These are phyloP conservation scores for Cotesia vestalis DNA, from an alignment of 1,140 invertebrate genomes.

Conservation along the genomic window DNA sequence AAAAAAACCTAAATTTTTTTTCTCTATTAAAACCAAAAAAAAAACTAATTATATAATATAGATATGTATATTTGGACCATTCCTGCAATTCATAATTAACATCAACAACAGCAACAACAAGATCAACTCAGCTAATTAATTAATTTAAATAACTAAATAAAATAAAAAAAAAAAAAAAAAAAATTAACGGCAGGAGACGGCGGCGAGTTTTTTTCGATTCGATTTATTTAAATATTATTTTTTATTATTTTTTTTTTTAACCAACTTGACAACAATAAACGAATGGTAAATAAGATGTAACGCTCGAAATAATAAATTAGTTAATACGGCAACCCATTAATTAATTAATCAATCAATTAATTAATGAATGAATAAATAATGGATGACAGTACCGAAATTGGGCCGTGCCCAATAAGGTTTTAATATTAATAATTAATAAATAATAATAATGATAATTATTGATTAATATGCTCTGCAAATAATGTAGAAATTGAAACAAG, in stretches of 20 bases:
- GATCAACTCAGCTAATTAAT: background rate
- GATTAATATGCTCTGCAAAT: constrained; percentile 49
- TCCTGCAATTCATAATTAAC: constrained; percentile 58
- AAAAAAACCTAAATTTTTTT: constrained; percentile 50
- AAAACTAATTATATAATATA: constrained; percentile 61
- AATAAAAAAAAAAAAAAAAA: constrained; percentile 33
- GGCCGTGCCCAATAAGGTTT: constrained; percentile 51
- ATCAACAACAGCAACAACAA: constrained; percentile 2
- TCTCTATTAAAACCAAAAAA: constrained; percentile 67
- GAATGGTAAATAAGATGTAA: no score
- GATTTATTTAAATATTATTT: no score
- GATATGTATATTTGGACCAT: constrained; percentile 67
- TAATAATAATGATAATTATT: no score
- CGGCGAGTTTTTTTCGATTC: no score
- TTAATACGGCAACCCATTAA: no score
- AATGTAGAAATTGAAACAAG: constrained; percentile 61
- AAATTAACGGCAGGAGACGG: no score
- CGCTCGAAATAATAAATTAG: no score
- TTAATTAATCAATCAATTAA: constrained; percentile 19
- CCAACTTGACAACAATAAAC: no score
- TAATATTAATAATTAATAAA: constrained; percentile 44
- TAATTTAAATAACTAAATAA: background rate
- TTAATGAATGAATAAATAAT: constrained; percentile 36
- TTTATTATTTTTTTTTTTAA: no score
- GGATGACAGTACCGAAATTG: constrained; percentile 42